Percentiles rank a stretch among this genome's conserved stretches.
These are phyloP conservation scores for Liposcelis brunnea DNA, from an alignment of 2,888 invertebrate genomes.

Conservation along the genomic window DNA sequence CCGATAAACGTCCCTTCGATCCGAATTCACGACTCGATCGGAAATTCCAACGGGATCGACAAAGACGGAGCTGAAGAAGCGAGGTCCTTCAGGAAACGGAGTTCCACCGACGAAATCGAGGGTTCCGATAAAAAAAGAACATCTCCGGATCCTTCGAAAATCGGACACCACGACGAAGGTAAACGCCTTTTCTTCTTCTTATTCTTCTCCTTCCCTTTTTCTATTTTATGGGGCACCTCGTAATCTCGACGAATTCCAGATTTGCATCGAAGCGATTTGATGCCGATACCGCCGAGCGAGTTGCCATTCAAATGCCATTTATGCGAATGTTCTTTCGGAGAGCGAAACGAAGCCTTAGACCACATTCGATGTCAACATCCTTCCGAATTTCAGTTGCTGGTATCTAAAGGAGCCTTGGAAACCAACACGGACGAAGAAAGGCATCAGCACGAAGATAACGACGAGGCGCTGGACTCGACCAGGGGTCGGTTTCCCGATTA, in stretches of 20 bases:
- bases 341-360: constrained; percentile 59
- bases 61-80: constrained; percentile 9
- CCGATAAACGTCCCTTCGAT: constrained; percentile 2
- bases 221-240: too few relatives aligned
- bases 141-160: constrained; percentile 3
- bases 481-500: constrained; percentile 72
- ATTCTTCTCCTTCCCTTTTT: too few relatives aligned
- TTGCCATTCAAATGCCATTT: constrained; percentile 83
- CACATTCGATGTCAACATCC: constrained; percentile 63
- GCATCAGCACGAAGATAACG: constrained; percentile 33
- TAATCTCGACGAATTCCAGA: background rate
- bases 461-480: constrained; percentile 47
- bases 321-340: constrained; percentile 72
- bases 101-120: constrained; percentile 14
- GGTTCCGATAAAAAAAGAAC: constrained; percentile 7
- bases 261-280: background rate
- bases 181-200: too few relatives aligned
- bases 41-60: background rate
- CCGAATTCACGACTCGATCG: background rate
- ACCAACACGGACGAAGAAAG: constrained; percentile 23
- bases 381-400: constrained; percentile 62
- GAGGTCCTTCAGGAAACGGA: constrained; percentile 10
- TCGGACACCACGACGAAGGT: background rate
- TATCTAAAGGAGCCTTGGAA: constrained; percentile 63
- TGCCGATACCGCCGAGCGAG: constrained; percentile 26